A percentile compares a stretch with the other conserved stretches of the same genome.
Conservation (phyloP, 2,888 invertebrate genomes). For the Xanthostigma xanthostigma region DNA sequence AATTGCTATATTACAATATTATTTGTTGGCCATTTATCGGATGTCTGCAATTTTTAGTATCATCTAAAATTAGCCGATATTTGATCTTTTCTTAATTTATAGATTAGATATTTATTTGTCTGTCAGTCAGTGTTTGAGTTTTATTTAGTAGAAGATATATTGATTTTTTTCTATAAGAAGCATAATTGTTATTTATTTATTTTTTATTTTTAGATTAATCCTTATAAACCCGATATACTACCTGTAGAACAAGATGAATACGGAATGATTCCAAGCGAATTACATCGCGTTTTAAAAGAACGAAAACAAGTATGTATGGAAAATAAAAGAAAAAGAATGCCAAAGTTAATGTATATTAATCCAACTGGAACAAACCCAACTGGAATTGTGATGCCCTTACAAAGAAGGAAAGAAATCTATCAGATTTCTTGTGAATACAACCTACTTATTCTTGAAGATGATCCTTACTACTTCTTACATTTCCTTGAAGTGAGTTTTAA, state of each 20-base stretch:
- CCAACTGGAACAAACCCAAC: conserved; percentile 67
- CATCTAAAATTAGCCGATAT: too few species aligned
- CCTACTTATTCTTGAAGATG: conserved; percentile 66
- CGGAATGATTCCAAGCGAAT: conserved; percentile 46
- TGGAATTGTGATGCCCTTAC: conserved; percentile 48
- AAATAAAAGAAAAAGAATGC: conserved; percentile 36
- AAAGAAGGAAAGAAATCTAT: conserved; percentile 54
- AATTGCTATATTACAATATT: too few species aligned
- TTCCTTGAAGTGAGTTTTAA: conserved; percentile 40
- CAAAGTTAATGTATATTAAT: conserved; percentile 56
- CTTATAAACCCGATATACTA: conserved; percentile 47
- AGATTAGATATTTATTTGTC: too few species aligned
- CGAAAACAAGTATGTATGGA: conserved; percentile 28
- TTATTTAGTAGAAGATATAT: too few species aligned
- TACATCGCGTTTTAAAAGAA: conserved; percentile 40
- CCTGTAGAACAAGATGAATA: conserved; percentile 52
- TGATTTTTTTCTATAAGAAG: too few species aligned
- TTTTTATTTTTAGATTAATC: conserved; percentile 41
- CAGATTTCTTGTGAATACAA: conserved; percentile 59
- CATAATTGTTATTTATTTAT: too few species aligned
- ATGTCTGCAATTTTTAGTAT: too few species aligned
- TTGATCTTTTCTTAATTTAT: too few species aligned
- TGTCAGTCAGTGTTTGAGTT: too few species aligned
- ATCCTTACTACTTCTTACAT: conserved; percentile 67
- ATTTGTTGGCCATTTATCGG: too few species aligned